Evolutionary conservation across 2,797 vertebrate genomes (phyloP), one percentile per base, ranked within the genome.

Genomic region (Phataginus tricuspis): DNA sequence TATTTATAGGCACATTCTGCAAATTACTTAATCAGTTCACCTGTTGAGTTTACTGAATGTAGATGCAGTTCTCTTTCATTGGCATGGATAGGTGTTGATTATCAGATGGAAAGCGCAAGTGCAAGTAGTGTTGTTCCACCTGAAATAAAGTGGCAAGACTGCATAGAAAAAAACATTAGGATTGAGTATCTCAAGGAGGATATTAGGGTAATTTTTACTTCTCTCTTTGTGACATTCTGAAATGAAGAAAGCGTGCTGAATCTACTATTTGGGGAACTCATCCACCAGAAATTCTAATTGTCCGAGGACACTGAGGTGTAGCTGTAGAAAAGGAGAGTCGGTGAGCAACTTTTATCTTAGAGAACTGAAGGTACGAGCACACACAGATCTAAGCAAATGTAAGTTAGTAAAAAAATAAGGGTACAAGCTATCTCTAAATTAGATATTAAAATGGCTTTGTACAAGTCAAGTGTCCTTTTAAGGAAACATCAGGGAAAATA

Each of bases 61-160:
- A 31, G 45, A 39, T 37, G n/a, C 4, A 42, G 83, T 61, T 78
- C n/a, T 95, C 49, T 49, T 34, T 23, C 55, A 21, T 4, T 4
- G 5, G 2, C 19, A 14, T 29, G 27, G 21, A 0, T 5, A 0
- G 0, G 4, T 75, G 61, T 23, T 4, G 18, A 14, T 45, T 55
- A 21, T 29, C 10, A 37, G 31, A 23, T 31, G 25, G 51, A 37
- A 88, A 23, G 6, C 4, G 1, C 55, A 49, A 53, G 37, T 4
- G 6, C 0, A 4, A 13, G 9, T 23, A 7, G 6, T 0, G 5
- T 18, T 29, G 4, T 80, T 10, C 34, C 18, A 4, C 19, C 2
- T 49, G 34, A 72, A 72, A 55, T 42, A 77, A 85, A 18, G 45
- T 23, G 51, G 7, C 2, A 5, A 4, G 16, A 63, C 7, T 0